Evolutionary conservation across 2,113 vertebrate genomes (phyloP).

Genomic region (Hippocampus abdominalis): DNA sequence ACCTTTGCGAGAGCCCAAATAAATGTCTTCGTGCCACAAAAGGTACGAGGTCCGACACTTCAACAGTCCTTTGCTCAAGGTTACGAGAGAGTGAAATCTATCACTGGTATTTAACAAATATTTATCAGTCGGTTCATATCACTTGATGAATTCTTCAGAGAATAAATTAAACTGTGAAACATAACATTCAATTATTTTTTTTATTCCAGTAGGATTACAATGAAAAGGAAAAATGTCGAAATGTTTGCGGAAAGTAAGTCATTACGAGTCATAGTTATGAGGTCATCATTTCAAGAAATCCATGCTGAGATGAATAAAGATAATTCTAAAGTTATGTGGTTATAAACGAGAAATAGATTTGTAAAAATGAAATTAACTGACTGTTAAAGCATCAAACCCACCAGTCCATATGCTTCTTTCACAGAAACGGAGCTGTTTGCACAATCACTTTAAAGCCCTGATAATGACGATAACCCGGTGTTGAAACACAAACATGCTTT

Average conservation of each 20-base stretch:
- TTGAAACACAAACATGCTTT: background rate
- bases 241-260: background rate
- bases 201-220: background rate
- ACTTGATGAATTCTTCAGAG: background rate
- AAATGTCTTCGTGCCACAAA: slow-evolving; percentile 40
- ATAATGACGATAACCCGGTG: background rate
- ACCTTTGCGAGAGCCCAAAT: slow-evolving; percentile 44
- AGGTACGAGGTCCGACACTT: slow-evolving; percentile 12
- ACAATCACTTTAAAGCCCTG: background rate
- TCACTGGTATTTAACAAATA: slow-evolving; percentile 18
- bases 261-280: background rate
- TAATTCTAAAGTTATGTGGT: background rate
- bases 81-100: slow-evolving; percentile 12
- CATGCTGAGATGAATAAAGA: background rate
- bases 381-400: background rate
- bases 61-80: slow-evolving; percentile 10
- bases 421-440: background rate
- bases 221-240: background rate
- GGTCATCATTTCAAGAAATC: background rate
- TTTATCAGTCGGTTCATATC: slow-evolving; percentile 18
- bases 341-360: background rate
- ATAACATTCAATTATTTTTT: too few relatives aligned
- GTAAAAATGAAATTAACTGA: background rate
- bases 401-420: background rate
- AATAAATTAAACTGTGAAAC: background rate